phyloP scores from a whole-genome alignment of 2,113 vertebrate species.

The Addax nasomaculatus region DNA sequence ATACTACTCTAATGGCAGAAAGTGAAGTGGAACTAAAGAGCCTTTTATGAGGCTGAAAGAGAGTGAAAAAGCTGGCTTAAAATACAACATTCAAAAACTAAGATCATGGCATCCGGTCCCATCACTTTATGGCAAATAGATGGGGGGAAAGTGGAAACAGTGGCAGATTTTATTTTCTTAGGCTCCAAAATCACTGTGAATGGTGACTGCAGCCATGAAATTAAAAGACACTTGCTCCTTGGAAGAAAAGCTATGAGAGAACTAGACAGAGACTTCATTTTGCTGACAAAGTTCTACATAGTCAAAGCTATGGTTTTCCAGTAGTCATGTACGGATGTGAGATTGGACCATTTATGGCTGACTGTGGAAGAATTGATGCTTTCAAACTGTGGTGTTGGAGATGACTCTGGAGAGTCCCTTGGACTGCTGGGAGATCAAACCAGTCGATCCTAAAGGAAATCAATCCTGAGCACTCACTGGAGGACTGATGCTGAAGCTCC shows the following conservation, averaged over 20 bases:
- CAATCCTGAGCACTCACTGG: not conserved
- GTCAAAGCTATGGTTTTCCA: not conserved
- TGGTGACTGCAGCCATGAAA: not conserved
- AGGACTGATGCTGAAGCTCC: not conserved
- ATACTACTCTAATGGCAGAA: not conserved
- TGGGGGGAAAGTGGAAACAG: not conserved
- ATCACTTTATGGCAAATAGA: not conserved
- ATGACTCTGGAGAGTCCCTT: not conserved
- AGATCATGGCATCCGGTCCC: not conserved
- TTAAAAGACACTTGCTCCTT: not conserved
- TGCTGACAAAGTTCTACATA: not conserved
- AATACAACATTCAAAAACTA: not conserved
- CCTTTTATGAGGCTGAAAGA: not conserved
- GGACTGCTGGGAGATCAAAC: not conserved
- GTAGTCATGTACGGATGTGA: not conserved
- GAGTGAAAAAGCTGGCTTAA: not conserved
- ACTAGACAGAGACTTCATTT: not conserved
- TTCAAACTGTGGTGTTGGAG: not conserved
- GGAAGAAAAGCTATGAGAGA: not conserved
- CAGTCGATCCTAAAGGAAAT: not conserved
- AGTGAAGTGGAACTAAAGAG: not conserved
- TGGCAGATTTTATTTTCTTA: not conserved
- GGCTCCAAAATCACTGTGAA: not conserved
- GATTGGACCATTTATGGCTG: not conserved
- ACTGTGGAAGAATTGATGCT: not conserved